phyloP scores from a whole-genome alignment of 2,797 vertebrate species.

The Cygnus olor region DNA sequence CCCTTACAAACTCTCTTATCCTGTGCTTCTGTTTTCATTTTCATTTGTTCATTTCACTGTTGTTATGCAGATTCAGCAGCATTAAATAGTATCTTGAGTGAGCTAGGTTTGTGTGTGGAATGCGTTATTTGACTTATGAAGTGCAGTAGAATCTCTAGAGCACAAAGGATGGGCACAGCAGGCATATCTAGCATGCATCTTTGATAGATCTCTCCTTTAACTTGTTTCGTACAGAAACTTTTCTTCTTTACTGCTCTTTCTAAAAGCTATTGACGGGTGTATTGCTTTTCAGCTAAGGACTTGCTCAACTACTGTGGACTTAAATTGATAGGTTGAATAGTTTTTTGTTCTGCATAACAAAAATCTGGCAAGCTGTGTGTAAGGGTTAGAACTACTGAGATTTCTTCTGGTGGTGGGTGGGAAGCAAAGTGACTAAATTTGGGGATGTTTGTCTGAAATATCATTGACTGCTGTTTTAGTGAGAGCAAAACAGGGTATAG shows the following conservation, averaged over 20 bases:
- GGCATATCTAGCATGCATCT: not conserved
- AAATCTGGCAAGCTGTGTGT: not conserved
- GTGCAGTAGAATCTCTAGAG: not conserved
- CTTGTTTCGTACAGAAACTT: not conserved
- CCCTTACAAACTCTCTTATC: not conserved
- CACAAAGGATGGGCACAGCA: not conserved
- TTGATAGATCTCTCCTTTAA: not conserved
- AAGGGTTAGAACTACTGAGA: not conserved
- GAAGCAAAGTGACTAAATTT: not conserved
- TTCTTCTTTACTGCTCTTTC: not conserved
- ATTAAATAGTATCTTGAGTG: not conserved
- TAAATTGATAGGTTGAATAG: not conserved
- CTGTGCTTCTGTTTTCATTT: not conserved
- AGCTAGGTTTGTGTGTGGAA: not conserved
- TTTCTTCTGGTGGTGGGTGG: not conserved
- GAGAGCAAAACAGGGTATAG: not conserved
- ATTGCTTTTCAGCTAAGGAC: not conserved
- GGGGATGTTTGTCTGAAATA: not conserved
- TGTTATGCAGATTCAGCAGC: not conserved
- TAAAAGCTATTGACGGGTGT: not conserved
- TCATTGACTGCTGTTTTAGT: not conserved
- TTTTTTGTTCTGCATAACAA: not conserved
- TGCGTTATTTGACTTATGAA: not conserved
- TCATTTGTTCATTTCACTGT: not conserved
- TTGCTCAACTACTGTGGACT: not conserved